Evolutionary conservation across 1,140 invertebrate species (phyloP).

Genomic region (Achroia grisella): DNA sequence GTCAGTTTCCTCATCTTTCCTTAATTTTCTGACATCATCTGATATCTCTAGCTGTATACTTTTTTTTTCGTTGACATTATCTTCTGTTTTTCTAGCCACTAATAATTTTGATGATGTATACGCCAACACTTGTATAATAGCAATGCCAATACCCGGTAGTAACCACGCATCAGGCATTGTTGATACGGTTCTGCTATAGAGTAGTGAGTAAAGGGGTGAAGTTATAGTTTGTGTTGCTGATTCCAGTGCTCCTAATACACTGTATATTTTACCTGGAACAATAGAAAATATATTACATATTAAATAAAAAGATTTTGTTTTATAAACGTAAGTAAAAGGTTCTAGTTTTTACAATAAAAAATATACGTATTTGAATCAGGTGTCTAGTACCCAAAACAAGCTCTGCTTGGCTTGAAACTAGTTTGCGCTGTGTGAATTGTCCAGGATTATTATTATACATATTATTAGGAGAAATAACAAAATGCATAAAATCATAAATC

Average conservation of each 20-base stretch:
- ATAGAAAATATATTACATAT: background rate
- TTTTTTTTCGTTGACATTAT: background rate
- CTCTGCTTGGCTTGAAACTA: no score
- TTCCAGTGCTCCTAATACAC: conserved; percentile 60
- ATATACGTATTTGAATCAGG: no score
- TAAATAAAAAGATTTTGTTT: no score
- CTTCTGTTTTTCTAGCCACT: conserved; percentile 4
- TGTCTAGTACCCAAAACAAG: no score
- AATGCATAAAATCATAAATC: no score
- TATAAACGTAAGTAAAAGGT: no score
- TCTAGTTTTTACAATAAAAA: no score
- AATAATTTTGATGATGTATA: conserved; percentile 43
- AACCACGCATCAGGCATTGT: conserved; percentile 55
- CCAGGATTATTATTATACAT: no score
- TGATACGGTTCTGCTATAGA: conserved; percentile 57
- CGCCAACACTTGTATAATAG: conserved; percentile 46
- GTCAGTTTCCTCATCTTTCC: conserved; percentile 1
- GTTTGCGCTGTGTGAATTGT: no score
- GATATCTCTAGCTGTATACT: conserved; percentile 1
- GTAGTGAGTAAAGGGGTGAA: conserved; percentile 50
- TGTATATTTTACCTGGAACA: conserved; percentile 69
- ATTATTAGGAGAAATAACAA: no score
- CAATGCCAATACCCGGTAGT: conserved; percentile 45
- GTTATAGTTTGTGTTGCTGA: conserved; percentile 58
- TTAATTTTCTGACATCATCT: conserved; percentile 1